Base-by-base conservation (phyloP, 2,797 vertebrate species). In the Mormyrus proboscirostris region DNA sequence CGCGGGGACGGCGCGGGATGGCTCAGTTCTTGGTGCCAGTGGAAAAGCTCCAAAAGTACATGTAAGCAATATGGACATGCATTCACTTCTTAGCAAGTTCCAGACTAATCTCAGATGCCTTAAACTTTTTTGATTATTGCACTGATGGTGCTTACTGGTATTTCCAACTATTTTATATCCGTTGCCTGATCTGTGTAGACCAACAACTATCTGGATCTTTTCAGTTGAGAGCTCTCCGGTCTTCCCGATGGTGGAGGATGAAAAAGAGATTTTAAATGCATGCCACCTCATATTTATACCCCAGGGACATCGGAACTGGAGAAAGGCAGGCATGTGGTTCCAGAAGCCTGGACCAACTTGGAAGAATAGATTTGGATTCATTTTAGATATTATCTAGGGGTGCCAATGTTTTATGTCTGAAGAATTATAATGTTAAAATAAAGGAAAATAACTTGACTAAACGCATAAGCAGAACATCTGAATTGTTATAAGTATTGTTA, bases 351-450 rank as follows among this genome's bases (percentile, higher is more conserved):
- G 73, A 79, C 1, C 16, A 47, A 29, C 65, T 73, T 73, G 65
- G 65, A 73, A 73, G 65, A 38, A 73, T 6, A 73, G 65, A 73
- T 47, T 79, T 79, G 33, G 73, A 19, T 79, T 79, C 41, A 79
- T 79, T 79, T 41, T 79, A 79, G 73, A 79, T 41, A 79, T 79
- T 79, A 41, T 79, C 41, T 79, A 44, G 38, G 73, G 73, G 73
- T 79, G 73, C 73, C 73, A 79, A 79, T 79, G 73, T 79, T 79
- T 44, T 79, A 44, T 79, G 73, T 79, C 41, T 79, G 73, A 79
- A 79, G 41, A 41, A 79, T 79, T 44, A 44, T 73, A 73, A 79
- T 79, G 73, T 79, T 79, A 79, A n/a, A 79, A 79, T 79, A 79
- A 79, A 47, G 19, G 33, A 19, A 79, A 41, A 79, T 79, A 79